Base-by-base conservation (phyloP, 2,888 invertebrate species). In the Plemyria rubiginata region DNA sequence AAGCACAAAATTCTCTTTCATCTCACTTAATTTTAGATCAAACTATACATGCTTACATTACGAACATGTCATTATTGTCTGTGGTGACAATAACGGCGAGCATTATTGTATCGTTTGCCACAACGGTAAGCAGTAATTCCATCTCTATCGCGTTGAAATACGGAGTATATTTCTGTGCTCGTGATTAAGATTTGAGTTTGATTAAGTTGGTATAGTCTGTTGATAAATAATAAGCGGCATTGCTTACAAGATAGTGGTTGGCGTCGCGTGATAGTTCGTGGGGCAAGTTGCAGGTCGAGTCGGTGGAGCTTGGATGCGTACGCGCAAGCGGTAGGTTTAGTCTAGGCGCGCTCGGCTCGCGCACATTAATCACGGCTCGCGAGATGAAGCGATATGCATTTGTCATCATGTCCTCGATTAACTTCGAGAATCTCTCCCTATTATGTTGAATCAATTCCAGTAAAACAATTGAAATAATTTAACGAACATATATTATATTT, bases 311-410 rank as follows among this genome's bases (percentile, higher is more conserved):
- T 78, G 71, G 77, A 78, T 78, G 84, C 83, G 81, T 83, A 81
- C 78, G 86, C 86, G 87, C 86, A 84, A 83, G 84, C 86, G 87
- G 87, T 84, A 80, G 83, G 86, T 87, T 87, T 90, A 85, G 90
- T 91, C 88, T 90, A 90, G 86, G 81, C 79, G 79, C 78, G 76
- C 80, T 81, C 82, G 79, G 79, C 86, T 82, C 82, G 83, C 81
- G 85, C 81, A 76, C 90, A 92, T 92, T 92, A 92, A 92, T 92
- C 92, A 86, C 82, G 65, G 65, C 73, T 73, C 81, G 74, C 72
- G 85, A 92, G 91, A 92, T 92, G 90, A 90, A 92, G 88, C 85
- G 92, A 90, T 92, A 88, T 83, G 81, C 87, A 92, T 92, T 92
- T 92, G 87, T 92, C 91, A 91, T 89, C 85, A 76, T 87, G 90